phyloP scores from a whole-genome alignment of 2,797 vertebrate species.

The Tauraco hartlaubi region DNA sequence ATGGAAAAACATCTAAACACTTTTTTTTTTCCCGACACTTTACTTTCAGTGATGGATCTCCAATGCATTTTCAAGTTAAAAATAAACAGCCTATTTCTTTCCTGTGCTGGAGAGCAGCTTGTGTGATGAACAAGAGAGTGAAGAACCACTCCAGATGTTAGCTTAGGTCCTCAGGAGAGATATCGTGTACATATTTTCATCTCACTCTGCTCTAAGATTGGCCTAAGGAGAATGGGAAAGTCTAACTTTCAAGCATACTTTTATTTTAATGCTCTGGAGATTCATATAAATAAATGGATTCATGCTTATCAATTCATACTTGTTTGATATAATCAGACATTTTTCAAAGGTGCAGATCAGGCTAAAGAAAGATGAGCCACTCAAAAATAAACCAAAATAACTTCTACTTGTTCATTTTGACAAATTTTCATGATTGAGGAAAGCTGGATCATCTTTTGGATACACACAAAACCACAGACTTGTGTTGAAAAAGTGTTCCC shows the following conservation, averaged over 20 bases:
- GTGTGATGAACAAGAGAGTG: neutral
- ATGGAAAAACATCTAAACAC: neutral
- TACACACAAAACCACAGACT: fast-evolving
- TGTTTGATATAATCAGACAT: neutral
- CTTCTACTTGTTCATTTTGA: neutral
- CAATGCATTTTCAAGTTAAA: neutral
- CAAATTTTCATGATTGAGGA: neutral
- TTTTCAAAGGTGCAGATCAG: neutral
- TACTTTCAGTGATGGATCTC: neutral
- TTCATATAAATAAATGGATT: neutral
- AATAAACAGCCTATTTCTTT: neutral
- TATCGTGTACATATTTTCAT: fast-evolving
- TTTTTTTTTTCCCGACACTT: fast-evolving
- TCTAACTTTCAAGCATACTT: neutral
- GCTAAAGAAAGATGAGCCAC: neutral
- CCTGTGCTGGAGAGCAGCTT: neutral
- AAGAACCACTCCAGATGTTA: neutral
- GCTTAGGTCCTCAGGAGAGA: neutral
- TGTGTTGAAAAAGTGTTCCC: neutral
- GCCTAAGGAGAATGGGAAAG: neutral
- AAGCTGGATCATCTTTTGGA: neutral
- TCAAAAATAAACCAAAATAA: neutral
- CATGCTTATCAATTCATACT: neutral
- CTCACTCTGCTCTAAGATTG: neutral
- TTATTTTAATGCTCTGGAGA: neutral